Evolutionary conservation across 2,113 vertebrate species (phyloP), one percentile per base, ranked within the genome.

Genomic region (Aplodontia rufa): DNA sequence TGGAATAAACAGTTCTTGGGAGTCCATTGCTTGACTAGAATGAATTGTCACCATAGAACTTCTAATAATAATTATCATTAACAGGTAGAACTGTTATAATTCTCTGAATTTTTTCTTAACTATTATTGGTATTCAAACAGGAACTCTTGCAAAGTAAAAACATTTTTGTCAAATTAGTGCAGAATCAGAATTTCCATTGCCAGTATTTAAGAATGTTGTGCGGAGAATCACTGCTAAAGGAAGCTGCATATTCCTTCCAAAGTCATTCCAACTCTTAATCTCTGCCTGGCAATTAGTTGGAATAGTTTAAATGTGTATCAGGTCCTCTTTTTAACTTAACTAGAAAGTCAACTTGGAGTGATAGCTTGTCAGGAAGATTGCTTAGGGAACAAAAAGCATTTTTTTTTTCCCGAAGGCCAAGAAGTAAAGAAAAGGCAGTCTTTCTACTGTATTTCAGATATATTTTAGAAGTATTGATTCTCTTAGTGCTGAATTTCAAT

Each of bases 1-100:
- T 60, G 78, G 80, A 88, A 62, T 40, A 72, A 93, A 53, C 72
- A 66, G 22, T 87, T 95, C 47, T 91, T 72, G 28, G 30, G 87
- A 85, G 68, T 81, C 60, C 40, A 88, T 93, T 91, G 82, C 89
- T 91, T 85, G 69, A n/a, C 37, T 72, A 24, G 37, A 93, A 45
- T 69, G 88, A 95, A 83, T 71, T 78, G 60, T 94, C 90, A 80
- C 51, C 66, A 40, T 88, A 71, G 84, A 94, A 75, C 64, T 93
- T 83, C 78, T 55, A 92, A 74, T 60, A 85, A 37, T 94, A 89
- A 96, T 95, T 90, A 87, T 69, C 93, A 95, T 93, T 87, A 93
- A 90, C 90, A 92, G 37, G n/a, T 85, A 83, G 53, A 96, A 95
- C 60, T 86, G 72, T 95, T 97, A 97, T 87, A 96, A 45, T 94